Conservation (phyloP, 2,797 vertebrate genomes). For the Sebastes hubbsi region DNA sequence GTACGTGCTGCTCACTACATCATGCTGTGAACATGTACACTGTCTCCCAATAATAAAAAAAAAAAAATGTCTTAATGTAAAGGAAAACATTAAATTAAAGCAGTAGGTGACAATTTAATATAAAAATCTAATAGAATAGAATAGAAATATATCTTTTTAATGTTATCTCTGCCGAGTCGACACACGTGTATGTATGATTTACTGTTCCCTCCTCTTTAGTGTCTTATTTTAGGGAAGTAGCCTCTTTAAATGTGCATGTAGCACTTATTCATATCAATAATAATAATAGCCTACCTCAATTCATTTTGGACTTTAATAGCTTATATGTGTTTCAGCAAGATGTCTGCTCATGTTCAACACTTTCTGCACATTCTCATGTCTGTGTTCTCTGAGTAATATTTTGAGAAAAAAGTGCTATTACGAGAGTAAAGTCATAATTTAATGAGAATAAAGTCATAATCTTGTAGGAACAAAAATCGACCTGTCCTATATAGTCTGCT, state of each 20-base stretch:
- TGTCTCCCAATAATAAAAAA: no score
- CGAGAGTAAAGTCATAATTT: no score
- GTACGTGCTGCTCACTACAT: no score
- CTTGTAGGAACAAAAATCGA: no score
- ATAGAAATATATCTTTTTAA: neutral
- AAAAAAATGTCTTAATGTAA: no score
- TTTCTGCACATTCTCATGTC: neutral
- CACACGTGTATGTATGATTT: neutral
- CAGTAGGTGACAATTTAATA: no score
- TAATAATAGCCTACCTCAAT: neutral
- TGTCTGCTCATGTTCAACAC: neutral
- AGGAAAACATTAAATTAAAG: no score
- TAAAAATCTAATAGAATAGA: neutral
- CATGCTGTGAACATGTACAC: no score
- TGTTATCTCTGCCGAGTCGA: neutral
- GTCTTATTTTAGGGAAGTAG: neutral
- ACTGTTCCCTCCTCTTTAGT: neutral
- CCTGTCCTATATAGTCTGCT: neutral
- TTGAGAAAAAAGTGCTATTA: neutral
- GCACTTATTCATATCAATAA: no score
- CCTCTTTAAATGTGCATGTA: neutral
- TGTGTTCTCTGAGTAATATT: neutral
- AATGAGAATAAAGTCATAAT: no score
- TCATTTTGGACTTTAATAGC: neutral
- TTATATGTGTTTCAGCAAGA: neutral